These are phyloP conservation scores for Borostomias antarcticus DNA, from an alignment of 2,797 vertebrate genomes.

Conservation along the genomic window DNA sequence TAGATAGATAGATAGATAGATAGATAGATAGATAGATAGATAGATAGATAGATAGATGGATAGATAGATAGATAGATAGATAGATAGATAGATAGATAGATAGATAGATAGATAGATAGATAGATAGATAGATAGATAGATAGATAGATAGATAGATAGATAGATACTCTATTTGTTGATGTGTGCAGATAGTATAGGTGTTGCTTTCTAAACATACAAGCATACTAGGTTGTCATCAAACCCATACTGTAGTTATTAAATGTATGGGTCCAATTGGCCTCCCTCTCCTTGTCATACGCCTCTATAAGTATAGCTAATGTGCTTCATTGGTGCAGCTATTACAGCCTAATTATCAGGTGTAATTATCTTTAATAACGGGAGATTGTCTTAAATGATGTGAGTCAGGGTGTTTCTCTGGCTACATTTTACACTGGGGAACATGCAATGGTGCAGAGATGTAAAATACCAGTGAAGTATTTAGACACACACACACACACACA, in stretches of 20 bases:
- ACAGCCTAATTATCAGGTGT: constrained; percentile 19
- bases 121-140: too few species aligned
- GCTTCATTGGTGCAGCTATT: constrained; percentile 50
- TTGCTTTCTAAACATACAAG: constrained; percentile 15
- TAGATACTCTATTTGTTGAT: too few species aligned
- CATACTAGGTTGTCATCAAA: neutral
- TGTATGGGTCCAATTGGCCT: neutral
- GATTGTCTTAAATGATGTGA: constrained; percentile 65
- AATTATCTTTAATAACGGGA: constrained; percentile 38
- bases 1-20: too few species aligned
- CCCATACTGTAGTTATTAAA: neutral
- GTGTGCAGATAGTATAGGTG: too few species aligned
- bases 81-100: too few species aligned
- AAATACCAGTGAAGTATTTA: constrained; percentile 22
- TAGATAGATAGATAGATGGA: too few species aligned
- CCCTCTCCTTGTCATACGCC: neutral
- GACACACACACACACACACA: constrained; percentile 23
- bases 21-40: too few species aligned
- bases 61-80: too few species aligned
- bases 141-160: too few species aligned
- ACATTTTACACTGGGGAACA: constrained; percentile 49
- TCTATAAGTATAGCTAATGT: constrained; percentile 29
- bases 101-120: too few species aligned
- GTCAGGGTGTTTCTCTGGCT: constrained; percentile 40
- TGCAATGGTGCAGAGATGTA: constrained; percentile 3